Conservation (phyloP, 2,113 vertebrate genomes). For the Marmota monax region DNA sequence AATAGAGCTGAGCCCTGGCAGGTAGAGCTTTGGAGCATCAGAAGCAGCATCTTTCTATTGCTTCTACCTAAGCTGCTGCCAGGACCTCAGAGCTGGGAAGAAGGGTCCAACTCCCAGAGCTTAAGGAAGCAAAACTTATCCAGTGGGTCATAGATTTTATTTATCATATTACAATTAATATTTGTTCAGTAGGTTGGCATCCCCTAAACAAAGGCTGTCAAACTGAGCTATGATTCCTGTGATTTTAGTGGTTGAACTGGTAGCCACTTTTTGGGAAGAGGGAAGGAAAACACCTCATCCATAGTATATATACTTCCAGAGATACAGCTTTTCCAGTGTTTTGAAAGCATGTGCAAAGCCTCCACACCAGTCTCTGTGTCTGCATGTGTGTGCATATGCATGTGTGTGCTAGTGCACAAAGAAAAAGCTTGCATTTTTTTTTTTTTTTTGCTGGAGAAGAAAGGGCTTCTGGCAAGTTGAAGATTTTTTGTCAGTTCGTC, state of each 20-base stretch:
- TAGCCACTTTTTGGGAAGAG: background rate
- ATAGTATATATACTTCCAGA: background rate
- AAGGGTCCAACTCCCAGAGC: background rate
- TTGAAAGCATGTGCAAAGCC: background rate
- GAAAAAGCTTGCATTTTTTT: background rate
- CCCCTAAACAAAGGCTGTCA: background rate
- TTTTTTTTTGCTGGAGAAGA: conserved; percentile 20
- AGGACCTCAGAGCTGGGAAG: background rate
- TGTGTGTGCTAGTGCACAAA: background rate
- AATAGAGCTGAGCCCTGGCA: background rate
- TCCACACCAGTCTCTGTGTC: background rate
- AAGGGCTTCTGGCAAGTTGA: background rate
- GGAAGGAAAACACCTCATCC: background rate
- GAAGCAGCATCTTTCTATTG: background rate
- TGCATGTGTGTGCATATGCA: too few relatives aligned
- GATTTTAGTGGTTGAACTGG: background rate
- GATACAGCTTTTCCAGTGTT: background rate
- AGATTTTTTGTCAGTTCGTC: conserved; percentile 1
- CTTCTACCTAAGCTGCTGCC: background rate
- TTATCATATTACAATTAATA: background rate
- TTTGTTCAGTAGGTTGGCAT: background rate
- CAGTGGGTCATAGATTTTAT: background rate
- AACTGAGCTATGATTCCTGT: background rate
- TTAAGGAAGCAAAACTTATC: background rate
- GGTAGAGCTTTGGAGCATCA: background rate